phyloP scores from a whole-genome alignment of 1,140 invertebrate species.

The Tetramorium parvispinum region DNA sequence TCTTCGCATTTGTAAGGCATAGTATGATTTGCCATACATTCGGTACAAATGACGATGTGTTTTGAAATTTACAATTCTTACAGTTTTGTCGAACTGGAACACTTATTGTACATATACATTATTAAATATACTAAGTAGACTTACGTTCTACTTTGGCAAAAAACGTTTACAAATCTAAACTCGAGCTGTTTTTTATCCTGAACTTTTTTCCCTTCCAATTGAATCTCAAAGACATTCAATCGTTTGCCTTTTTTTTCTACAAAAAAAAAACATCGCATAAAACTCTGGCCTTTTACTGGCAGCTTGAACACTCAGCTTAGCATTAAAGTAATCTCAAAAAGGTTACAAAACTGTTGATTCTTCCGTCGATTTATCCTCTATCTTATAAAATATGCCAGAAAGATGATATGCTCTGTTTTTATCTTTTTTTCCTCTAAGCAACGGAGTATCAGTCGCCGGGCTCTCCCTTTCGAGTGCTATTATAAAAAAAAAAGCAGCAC shows the following conservation, averaged over 20 bases:
- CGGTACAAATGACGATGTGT: conserved; percentile 70
- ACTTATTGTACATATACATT: conserved; percentile 77
- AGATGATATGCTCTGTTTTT: conserved; percentile 68
- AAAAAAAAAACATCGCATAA: conserved; percentile 66
- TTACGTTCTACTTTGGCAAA: conserved; percentile 78
- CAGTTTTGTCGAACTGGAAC: conserved; percentile 72
- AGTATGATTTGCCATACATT: conserved; percentile 69
- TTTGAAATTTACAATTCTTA: conserved; percentile 79
- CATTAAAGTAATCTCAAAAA: conserved; percentile 76
- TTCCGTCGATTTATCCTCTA: conserved; percentile 56
- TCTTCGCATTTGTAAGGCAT: conserved; percentile 69
- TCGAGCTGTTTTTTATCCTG: conserved; percentile 48
- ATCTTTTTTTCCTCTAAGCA: conserved; percentile 11
- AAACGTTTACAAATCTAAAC: conserved; percentile 76
- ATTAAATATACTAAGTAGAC: conserved; percentile 78
- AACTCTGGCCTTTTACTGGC: conserved; percentile 67
- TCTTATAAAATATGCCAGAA: conserved; percentile 69
- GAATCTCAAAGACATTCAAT: conserved; percentile 44
- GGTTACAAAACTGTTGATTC: conserved; percentile 66
- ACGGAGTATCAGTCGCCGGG: conserved; percentile 40
- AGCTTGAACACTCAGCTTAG: conserved; percentile 66
- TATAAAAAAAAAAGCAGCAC: conserved; percentile 62
- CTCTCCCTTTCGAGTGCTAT: conserved; percentile 45
- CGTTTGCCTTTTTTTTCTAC: conserved; percentile 48
- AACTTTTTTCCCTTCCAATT: conserved; percentile 59